Evolutionary conservation across 2,888 invertebrate genomes (phyloP).

Genomic region (Tiphia femorata): DNA sequence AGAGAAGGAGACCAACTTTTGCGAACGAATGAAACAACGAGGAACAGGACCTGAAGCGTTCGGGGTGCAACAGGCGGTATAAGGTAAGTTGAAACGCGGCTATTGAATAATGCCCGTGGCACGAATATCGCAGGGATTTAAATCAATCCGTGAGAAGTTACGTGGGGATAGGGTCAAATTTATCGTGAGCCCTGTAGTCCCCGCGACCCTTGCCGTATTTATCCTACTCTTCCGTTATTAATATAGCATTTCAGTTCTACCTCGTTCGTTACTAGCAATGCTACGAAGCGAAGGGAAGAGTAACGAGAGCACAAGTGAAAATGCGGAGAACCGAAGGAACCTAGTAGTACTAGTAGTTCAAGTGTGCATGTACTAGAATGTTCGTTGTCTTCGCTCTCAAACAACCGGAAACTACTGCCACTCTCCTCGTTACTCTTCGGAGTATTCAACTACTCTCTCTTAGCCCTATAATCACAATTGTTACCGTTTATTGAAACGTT

Average conservation of each 20-base stretch:
- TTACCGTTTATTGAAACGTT: slow-evolving; percentile 38
- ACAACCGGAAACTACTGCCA: slow-evolving; percentile 7
- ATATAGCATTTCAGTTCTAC: slow-evolving; percentile 11
- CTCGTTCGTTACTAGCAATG: neutral
- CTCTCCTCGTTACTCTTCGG: neutral
- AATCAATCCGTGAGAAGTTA: slow-evolving; percentile 41
- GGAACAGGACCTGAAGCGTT: neutral
- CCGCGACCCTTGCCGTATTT: slow-evolving; percentile 17
- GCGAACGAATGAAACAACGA: neutral
- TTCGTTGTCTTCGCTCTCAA: neutral
- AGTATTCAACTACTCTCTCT: slow-evolving; percentile 22
- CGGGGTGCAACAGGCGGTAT: slow-evolving; percentile 34
- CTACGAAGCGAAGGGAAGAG: too few relatives aligned
- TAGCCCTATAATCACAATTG: slow-evolving; percentile 37
- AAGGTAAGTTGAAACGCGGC: slow-evolving; percentile 26
- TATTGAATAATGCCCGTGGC: slow-evolving; percentile 28
- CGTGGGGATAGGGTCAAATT: too few relatives aligned
- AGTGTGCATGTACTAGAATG: neutral
- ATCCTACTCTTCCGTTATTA: slow-evolving; percentile 31
- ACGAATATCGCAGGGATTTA: slow-evolving; percentile 33
- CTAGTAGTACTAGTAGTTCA: too few relatives aligned
- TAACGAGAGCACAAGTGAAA: too few relatives aligned
- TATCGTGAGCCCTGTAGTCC: slow-evolving; percentile 31
- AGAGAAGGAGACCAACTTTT: neutral
- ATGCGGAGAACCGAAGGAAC: too few relatives aligned